These are phyloP conservation scores for Heliopora coerulea DNA, from an alignment of 92 coral and sea anemone species.

Conservation along the genomic window DNA sequence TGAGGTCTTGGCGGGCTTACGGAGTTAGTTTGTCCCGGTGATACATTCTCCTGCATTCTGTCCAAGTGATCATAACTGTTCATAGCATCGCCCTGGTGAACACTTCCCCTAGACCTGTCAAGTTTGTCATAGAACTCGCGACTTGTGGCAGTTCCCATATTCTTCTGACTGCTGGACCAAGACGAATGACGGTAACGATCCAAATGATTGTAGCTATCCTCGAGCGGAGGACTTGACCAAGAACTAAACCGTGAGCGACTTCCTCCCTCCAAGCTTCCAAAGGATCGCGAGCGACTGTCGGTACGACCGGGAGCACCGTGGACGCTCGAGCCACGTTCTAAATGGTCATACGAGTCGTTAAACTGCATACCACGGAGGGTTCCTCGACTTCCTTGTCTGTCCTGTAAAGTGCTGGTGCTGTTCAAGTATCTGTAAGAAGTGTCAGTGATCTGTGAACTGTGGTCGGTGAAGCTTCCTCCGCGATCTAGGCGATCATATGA, in stretches of 20 bases:
- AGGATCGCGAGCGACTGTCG: constrained; percentile 4
- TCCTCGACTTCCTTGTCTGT: constrained; percentile 6
- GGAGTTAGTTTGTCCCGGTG: neutral
- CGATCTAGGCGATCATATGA: constrained; percentile 29
- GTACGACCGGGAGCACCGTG: constrained; percentile 12
- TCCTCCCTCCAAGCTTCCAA: constrained; percentile 25
- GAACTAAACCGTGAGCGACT: neutral
- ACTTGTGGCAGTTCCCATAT: neutral
- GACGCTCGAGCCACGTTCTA: constrained; percentile 17
- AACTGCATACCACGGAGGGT: neutral
- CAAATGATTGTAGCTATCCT: constrained; percentile 33
- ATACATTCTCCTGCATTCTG: constrained; percentile 26
- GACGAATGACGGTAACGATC: constrained; percentile 23
- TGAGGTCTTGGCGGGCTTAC: constrained; percentile 34
- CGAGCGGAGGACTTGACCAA: constrained; percentile 26
- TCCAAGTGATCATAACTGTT: constrained; percentile 32
- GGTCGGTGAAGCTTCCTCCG: constrained; percentile 13
- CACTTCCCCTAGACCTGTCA: constrained; percentile 20
- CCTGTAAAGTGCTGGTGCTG: neutral
- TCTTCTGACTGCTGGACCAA: constrained; percentile 11
- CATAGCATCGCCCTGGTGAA: constrained; percentile 1
- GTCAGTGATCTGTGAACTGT: neutral
- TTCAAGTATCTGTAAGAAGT: constrained; percentile 32
- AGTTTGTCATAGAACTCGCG: constrained; percentile 33
- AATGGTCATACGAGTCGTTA: constrained; percentile 21